Conservation (phyloP, 2,113 vertebrate genomes). For the Malaclemys terrapin region DNA sequence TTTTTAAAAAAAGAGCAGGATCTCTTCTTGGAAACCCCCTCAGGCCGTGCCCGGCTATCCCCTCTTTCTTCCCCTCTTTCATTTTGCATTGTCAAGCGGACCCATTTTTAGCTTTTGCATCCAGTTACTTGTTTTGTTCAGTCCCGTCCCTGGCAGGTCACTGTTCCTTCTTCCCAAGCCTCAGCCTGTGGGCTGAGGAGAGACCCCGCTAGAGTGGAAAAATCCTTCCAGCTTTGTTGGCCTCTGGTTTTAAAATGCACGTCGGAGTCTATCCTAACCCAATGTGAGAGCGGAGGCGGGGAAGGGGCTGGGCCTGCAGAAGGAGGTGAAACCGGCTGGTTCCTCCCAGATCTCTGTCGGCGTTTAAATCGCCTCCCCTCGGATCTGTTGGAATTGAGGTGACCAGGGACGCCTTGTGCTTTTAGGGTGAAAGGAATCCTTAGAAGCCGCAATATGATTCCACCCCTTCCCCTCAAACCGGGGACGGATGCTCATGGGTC, state of each 20-base stretch:
- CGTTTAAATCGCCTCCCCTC: background rate
- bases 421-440: background rate
- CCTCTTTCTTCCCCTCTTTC: background rate
- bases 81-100: background rate
- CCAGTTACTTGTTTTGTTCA: background rate
- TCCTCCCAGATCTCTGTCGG: conserved; percentile 46
- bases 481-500: background rate
- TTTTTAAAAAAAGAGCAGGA: background rate
- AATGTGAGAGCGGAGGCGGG: background rate
- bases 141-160: conserved; percentile 50
- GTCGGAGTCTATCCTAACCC: background rate
- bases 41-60: background rate
- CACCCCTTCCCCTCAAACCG: fast-evolving
- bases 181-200: background rate
- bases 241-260: conserved; percentile 56
- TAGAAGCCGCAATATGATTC: background rate
- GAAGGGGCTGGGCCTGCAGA: background rate
- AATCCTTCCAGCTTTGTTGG: background rate
- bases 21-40: conserved; percentile 6
- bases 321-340: background rate
- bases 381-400: conserved; percentile 37
- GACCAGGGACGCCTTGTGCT: background rate
- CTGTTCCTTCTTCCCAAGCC: background rate
- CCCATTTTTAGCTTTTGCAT: background rate
- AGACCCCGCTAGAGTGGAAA: background rate